Evolutionary conservation across 2,113 vertebrate genomes (phyloP).

Genomic region (Cololabis saira): DNA sequence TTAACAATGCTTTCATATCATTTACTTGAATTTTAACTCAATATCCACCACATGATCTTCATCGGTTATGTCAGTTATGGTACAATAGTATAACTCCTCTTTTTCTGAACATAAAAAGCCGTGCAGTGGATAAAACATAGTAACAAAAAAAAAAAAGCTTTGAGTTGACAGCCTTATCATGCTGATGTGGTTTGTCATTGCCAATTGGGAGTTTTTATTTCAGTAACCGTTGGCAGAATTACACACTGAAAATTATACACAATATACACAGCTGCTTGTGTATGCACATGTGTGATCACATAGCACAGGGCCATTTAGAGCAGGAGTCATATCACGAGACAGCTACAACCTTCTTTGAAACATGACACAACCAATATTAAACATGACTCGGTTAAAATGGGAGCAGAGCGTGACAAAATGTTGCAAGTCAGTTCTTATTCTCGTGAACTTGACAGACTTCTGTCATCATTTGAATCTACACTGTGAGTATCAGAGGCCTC

Average conservation of each 20-base stretch:
- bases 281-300: conserved; percentile 3
- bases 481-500: no score
- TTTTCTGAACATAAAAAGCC: conserved; percentile 1
- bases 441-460: background rate
- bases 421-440: conserved; percentile 43
- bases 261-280: conserved; percentile 23
- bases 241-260: conserved; percentile 11
- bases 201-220: conserved; percentile 22
- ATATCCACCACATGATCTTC: background rate
- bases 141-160: conserved; percentile 30
- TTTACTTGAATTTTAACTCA: background rate
- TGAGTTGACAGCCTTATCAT: conserved; percentile 23
- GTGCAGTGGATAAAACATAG: conserved; percentile 13
- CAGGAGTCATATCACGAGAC: conserved; percentile 19
- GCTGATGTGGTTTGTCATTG: conserved; percentile 26
- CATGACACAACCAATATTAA: conserved; percentile 30
- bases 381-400: conserved; percentile 37
- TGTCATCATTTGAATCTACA: no score
- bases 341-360: conserved; percentile 18
- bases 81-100: background rate
- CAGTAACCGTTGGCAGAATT: conserved; percentile 33
- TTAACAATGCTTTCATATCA: background rate
- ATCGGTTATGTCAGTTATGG: background rate
- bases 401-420: conserved; percentile 31
- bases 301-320: conserved; percentile 1